Percentiles rank a stretch among this genome's conserved stretches.
Evolutionary conservation across 2,113 vertebrate species (phyloP).

Genomic region (Eira barbara): DNA sequence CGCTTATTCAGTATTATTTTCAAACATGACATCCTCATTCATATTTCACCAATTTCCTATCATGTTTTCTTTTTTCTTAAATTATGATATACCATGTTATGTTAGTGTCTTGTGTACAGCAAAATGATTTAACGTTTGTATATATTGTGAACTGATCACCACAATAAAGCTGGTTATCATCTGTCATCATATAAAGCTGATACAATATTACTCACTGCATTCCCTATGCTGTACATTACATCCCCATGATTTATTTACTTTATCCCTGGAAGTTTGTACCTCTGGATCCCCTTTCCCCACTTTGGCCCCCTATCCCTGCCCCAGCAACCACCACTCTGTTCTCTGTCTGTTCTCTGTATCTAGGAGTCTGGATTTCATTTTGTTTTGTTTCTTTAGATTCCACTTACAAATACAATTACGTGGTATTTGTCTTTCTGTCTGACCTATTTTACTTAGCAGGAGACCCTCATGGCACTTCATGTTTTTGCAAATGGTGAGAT

Average conservation of each 20-base stretch:
- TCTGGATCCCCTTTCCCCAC: background rate
- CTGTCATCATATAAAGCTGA: background rate
- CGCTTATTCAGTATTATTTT: background rate
- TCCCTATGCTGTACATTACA: background rate
- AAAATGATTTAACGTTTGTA: background rate
- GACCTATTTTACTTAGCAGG: background rate
- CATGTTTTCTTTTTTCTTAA: background rate
- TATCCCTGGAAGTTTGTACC: background rate
- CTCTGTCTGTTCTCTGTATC: background rate
- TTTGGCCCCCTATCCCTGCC: background rate
- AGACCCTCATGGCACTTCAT: background rate
- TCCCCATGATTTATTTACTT: background rate
- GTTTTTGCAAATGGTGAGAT: background rate
- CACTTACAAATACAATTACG: background rate
- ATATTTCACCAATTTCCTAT: background rate
- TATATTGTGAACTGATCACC: background rate
- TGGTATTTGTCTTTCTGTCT: background rate
- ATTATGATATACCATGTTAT: no score
- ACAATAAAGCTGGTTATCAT: background rate
- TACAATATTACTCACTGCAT: background rate
- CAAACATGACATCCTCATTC: background rate
- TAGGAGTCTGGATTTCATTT: background rate
- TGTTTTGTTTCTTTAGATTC: background rate
- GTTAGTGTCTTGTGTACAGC: background rate
- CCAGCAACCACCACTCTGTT: background rate